Conservation (phyloP, 2,113 vertebrate genomes). For the Cyanoliseus patagonus region DNA sequence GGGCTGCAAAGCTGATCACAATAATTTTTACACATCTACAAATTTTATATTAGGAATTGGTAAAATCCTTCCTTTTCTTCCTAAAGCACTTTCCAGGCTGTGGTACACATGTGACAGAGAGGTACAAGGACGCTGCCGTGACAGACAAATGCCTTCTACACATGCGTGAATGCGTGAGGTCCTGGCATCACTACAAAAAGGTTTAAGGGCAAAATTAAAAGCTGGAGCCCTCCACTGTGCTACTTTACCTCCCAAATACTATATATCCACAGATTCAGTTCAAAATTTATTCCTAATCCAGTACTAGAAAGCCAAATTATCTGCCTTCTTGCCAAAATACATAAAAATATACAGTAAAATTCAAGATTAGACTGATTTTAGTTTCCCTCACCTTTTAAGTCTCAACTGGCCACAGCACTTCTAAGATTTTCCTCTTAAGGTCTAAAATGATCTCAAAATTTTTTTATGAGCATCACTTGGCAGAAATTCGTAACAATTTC, state of each 20-base stretch:
- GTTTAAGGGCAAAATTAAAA: not conserved
- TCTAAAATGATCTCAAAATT: not conserved
- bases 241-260: not conserved
- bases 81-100: not conserved
- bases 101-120: fast-evolving
- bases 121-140: not conserved
- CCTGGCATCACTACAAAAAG: not conserved
- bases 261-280: not conserved
- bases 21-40: not conserved
- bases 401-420: not conserved
- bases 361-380: not conserved
- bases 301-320: not conserved
- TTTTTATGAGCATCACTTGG: not conserved
- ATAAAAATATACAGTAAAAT: not conserved
- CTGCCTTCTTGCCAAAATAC: not conserved
- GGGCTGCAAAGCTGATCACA: not conserved
- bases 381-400: not conserved
- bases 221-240: not conserved
- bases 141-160: not conserved
- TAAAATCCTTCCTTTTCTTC: not conserved
- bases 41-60: not conserved
- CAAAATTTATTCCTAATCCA: not conserved
- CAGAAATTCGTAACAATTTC: not conserved
- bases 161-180: not conserved
- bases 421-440: not conserved